Base-by-base conservation (phyloP, 2,113 vertebrate genomes). In the Loxodonta africana region DNA sequence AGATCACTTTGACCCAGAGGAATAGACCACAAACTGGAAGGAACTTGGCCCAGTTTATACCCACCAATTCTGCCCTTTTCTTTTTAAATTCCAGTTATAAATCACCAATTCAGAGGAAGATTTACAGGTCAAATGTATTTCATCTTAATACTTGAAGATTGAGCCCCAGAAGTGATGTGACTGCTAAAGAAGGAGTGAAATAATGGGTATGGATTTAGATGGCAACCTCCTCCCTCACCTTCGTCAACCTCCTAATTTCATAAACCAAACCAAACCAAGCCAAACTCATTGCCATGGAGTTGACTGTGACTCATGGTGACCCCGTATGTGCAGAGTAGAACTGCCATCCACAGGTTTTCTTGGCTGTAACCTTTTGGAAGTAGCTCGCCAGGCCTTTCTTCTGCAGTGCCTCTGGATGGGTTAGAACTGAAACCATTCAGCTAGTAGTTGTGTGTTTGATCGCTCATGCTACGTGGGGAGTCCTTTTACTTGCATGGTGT, bases 21-120 rank as follows among this genome's bases (percentile, higher is more conserved):
- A 83, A 30, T 53, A 15, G 14, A 18, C 41, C 44, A 53, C 33
- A 51, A 76, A 23, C 25, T 7, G 21, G 46, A 80, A 88, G 37
- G 60, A 83, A 51, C 26, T 63, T 88, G 78, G 10, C 30, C 23
- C 20, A 63, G 62, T 78, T 94, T 85, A 6, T 74, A 3, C 5
- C 26, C 48, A 41, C 8, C 17, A 65, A 37, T 71, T 90, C 73
- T 84, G 57, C 33, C 10, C n/a, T 73, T 91, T 94, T 63, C 44
- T 93, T 92, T 84, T 60, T 3, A 80, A 96, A 83, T 93, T 96
- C 84, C 30, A 90, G 26, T 48, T 53, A 80, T 25, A 74, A 86
- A 86, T 67, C 8, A 71, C 46, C 15, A 51, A 78, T 91, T 88
- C 41, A 83, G 67, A 85, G 69, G 62, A 96, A 83, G 60, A 63